Base-by-base conservation (phyloP, 2,888 invertebrate species). In the Thera britannica region DNA sequence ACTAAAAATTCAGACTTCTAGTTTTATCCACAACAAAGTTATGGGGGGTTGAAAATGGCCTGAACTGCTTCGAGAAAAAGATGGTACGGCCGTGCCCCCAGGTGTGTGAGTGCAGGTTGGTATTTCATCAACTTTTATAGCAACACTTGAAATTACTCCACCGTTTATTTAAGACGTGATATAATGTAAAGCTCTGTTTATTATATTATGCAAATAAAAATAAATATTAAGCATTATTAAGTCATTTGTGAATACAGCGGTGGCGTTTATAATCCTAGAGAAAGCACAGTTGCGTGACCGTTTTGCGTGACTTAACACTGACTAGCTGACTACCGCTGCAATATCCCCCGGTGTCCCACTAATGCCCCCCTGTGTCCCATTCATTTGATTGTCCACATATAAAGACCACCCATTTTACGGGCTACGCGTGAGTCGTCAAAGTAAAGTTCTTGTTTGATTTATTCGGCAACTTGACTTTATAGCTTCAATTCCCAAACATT, bases 231-330 rank as follows among this genome's bases (percentile, higher is more conserved):
- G 41, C 65, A 35, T 61, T 68, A 83, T 86, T 75, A 83, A 83
- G 76, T 79, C 83, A 86, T 89, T 89, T 80, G 84, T 83, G 82
- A 81, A 74, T 72, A 70, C 74, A 63, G 63, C 68, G 65, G 69
- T 74, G 77, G 78, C 80, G 80, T 79, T 79, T 83, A 77, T 82
- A 86, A 88, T 85, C 80, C 76, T 79, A 81, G 83, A 83, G 86
- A 86, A 87, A 87, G 85, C 84, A 84, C 79, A 77, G 81, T 87
- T 81, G 86, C 90, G 87, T 90, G 91, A 88, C 86, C 75, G 82
- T 81, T 82, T 90, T 81, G 89, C 90, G 89, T 90, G 89, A 86
- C 87, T 82, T 55, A 84, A 75, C 81, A 80, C 73, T 79, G 75
- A 75, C 80, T 78, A 75, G 80, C 73, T 79, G 74, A 75, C 80